Conservation (phyloP, 2,888 invertebrate species). For the Caenorhabditis sp. region DNA sequence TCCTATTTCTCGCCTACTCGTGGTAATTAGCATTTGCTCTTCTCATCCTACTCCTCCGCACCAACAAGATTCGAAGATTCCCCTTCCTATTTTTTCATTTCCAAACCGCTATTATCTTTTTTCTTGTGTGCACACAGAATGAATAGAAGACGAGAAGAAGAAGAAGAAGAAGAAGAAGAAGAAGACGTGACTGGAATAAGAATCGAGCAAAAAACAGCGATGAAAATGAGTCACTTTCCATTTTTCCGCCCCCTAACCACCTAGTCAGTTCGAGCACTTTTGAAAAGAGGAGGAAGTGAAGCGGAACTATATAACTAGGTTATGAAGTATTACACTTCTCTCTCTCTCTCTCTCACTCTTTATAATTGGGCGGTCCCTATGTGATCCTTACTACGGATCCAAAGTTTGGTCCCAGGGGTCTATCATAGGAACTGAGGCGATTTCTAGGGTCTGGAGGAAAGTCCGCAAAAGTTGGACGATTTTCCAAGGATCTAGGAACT, state of each 20-base stretch:
- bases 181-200: conserved; percentile 23
- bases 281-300: background rate
- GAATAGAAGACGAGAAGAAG: background rate
- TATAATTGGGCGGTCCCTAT: no score
- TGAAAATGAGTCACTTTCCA: conserved; percentile 17
- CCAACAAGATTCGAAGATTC: background rate
- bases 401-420: no score
- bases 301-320: background rate
- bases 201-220: background rate
- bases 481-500: no score
- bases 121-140: background rate
- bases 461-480: no score
- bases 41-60: conserved; percentile 7
- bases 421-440: no score
- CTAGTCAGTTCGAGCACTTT: background rate
- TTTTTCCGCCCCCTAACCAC: background rate
- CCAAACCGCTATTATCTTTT: no score
- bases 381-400: no score
- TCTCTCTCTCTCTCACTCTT: background rate
- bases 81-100: conserved; percentile 4
- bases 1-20: conserved; percentile 31
- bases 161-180: background rate
- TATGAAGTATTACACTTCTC: background rate
- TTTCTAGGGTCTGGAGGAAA: no score
- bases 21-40: conserved; percentile 48